phyloP scores from a whole-genome alignment of 2,888 invertebrate species.

The Microctonus brassicae region DNA sequence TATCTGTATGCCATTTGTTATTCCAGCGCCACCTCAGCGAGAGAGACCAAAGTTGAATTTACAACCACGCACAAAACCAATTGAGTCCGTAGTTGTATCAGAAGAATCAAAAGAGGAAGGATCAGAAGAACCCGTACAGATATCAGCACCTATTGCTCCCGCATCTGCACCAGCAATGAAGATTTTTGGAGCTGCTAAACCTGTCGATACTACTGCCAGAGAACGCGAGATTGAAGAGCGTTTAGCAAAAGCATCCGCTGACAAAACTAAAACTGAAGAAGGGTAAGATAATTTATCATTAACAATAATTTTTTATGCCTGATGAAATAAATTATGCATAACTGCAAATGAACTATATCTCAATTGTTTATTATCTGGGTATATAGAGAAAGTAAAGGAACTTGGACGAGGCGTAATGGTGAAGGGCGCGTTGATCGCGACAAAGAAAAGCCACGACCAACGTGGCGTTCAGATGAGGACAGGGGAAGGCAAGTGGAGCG shows the following conservation, averaged over 20 bases:
- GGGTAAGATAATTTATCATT: conserved; percentile 27
- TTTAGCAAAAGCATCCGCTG: conserved; percentile 73
- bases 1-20: background rate
- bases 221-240: conserved; percentile 94
- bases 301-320: background rate
- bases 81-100: conserved; percentile 68
- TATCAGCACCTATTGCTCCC: conserved; percentile 61
- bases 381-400: conserved; percentile 41
- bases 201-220: conserved; percentile 92
- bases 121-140: conserved; percentile 52
- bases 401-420: conserved; percentile 63
- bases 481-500: conserved; percentile 53
- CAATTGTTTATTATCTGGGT: background rate
- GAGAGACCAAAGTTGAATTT: conserved; percentile 85
- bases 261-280: conserved; percentile 59
- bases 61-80: conserved; percentile 84
- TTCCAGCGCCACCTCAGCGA: conserved; percentile 67
- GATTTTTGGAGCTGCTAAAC: conserved; percentile 95
- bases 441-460: conserved; percentile 52
- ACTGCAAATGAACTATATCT: too few species aligned
- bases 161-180: conserved; percentile 76
- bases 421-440: conserved; percentile 62
- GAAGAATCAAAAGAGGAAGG: conserved; percentile 44
- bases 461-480: conserved; percentile 63
- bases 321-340: background rate